Evolutionary conservation across 2,888 invertebrate species (phyloP), one percentile per base, ranked within the genome.

Genomic region (Catocala nupta): DNA sequence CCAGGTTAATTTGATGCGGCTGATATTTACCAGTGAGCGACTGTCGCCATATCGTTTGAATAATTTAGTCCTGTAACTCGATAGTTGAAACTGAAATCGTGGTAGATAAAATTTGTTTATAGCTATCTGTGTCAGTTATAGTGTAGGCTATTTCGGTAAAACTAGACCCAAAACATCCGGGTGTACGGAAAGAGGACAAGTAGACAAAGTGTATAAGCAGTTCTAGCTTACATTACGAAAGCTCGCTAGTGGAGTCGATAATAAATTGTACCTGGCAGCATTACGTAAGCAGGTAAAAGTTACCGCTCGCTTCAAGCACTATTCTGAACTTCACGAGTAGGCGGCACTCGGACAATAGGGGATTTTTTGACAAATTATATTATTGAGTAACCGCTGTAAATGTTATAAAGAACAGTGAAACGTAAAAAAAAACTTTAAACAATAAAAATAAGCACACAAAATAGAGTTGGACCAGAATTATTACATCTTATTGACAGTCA

Each of bases 231-330:
- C 78, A 89, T 93, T 93, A 90, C 93, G 93, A 93, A 93, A 93
- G 91, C 90, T 91, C 80, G 87, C 85, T 25, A 85, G 85, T 89
- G 87, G 79, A 87, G 88, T 83, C 89, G 85, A 91, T 91, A 91
- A 89, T 92, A 93, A 93, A 92, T 91, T 90, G 90, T 91, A 84
- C 86, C 87, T 89, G 91, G 87, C 86, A 79, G 74, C 68, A 77
- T 93, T 93, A 90, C 90, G 89, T 89, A 92, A 93, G 73, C 84
- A 85, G 89, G 93, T 93, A 93, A 93, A 93, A 93, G 93, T 93
- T 86, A 89, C 89, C 89, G 84, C 83, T 89, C 84, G 87, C 87
- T 87, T 74, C 83, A 81, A 76, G 83, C 84, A 86, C 82, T 89
- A 86, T 86, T 90, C 85, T 90, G 89, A 90, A 92, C 88, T 91